Evolutionary conservation across 2,888 invertebrate genomes (phyloP).

Genomic region (Cryptus armator): DNA sequence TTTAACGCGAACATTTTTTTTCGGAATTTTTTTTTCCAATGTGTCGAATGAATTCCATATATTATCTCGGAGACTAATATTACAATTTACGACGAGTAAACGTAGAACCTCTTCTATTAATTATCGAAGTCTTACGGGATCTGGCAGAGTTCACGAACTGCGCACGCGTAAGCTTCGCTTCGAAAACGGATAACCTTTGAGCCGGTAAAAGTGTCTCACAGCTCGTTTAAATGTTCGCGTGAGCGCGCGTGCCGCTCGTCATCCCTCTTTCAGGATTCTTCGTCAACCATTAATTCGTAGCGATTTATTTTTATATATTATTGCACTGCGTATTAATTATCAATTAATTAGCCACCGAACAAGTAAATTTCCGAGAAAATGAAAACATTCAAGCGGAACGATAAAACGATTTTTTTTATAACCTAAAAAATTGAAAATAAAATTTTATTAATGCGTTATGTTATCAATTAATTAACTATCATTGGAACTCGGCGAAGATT

Average conservation of each 20-base stretch:
- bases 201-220: constrained; percentile 13
- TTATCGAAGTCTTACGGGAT: constrained; percentile 47
- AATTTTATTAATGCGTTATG: too few relatives aligned
- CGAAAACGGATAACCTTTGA: constrained; percentile 54
- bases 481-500: neutral
- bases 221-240: neutral
- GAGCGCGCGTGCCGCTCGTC: neutral
- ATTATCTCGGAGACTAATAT: neutral
- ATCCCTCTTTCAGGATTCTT: neutral
- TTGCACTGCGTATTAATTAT: too few relatives aligned
- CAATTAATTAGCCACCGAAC: too few relatives aligned
- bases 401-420: too few relatives aligned
- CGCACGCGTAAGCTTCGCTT: constrained; percentile 29
- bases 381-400: too few relatives aligned
- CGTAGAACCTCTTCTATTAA: constrained; percentile 42
- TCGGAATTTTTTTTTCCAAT: too few relatives aligned
- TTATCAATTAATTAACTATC: too few relatives aligned
- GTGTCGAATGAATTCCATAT: neutral
- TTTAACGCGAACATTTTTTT: too few relatives aligned
- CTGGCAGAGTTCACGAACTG: constrained; percentile 56
- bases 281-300: too few relatives aligned
- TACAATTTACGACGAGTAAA: neutral
- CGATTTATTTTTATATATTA: too few relatives aligned
- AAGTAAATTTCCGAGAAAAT: too few relatives aligned
- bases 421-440: too few relatives aligned